Evolutionary conservation across 2,797 vertebrate genomes (phyloP), one percentile per base, ranked within the genome.

Genomic region (Clarias pachynema): DNA sequence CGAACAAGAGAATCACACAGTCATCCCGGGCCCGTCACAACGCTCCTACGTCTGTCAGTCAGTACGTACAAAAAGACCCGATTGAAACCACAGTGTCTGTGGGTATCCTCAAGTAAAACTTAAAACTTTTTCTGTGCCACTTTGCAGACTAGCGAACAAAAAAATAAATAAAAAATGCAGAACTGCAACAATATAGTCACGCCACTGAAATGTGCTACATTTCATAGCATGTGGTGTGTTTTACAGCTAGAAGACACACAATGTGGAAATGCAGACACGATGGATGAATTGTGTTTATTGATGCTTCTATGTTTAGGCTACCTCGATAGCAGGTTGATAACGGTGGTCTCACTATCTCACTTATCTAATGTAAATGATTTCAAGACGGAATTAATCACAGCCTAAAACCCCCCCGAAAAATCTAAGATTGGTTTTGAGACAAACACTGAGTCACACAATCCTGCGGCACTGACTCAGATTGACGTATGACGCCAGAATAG

Each of bases 31-130:
- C 31, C 75, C 1, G 12, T 79, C 75, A 37, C 31, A 79, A 2
- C 29, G 18, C 74, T 74, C 37, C 26, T 29, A 57, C 26, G 14
- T 77, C 56, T 79, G 59, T 15, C 59, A 79, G 31, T 34, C 56
- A 62, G 78, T 1, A 79, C 37, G 26, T 79, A 65, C 15, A 20
- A 26, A 63, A 79, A 79, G 24, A 79, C 60, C 37, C n/a, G 75
- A 24, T 2, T 79, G 75, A 79, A 79, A 40, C 5, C 24, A n/a
- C 9, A 1, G 12, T 26, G 24, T 44, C 14, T 79, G 15, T 15
- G 40, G 24, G 59, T 26, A 78, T 24, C 22, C 75, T 79, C 57
- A 79, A 79, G 75, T n/a, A 34, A 40, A 62, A 62, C 31, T 8
- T 2, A 40, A 0, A 37, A 40, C 75, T 40, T 79, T 60, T 79